These are phyloP conservation scores for Progne subis DNA, from an alignment of 2,113 vertebrate species.

Conservation along the genomic window DNA sequence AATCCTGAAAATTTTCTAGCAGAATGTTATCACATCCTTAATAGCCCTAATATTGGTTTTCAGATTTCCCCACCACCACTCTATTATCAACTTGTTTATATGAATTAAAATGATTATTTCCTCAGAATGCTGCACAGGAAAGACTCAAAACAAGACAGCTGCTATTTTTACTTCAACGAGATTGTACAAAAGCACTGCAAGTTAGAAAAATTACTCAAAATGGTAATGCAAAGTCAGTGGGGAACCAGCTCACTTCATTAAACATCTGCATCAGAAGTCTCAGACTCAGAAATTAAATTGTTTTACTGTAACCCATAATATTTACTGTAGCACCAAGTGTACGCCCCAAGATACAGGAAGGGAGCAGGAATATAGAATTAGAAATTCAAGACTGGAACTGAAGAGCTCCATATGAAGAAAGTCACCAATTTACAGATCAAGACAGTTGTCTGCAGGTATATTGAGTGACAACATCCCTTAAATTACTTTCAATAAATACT, in stretches of 20 bases:
- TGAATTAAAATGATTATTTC: constrained; percentile 23
- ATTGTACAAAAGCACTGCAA: constrained; percentile 18
- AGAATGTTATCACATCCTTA: not conserved
- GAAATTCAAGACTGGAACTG: constrained; percentile 1
- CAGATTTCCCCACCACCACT: not conserved
- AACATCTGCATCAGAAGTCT: constrained; percentile 46
- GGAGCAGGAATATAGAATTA: constrained; percentile 21
- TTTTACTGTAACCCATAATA: constrained; percentile 45
- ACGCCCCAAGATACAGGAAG: not conserved
- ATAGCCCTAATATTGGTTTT: not conserved
- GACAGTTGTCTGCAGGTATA: not conserved
- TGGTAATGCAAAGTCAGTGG: constrained; percentile 54
- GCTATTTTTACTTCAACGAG: constrained; percentile 31
- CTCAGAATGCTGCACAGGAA: not conserved
- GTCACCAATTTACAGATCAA: not conserved
- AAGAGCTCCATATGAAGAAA: constrained; percentile 27
- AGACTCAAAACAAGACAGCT: constrained; percentile 1
- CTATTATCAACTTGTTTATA: not conserved
- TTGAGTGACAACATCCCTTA: not conserved
- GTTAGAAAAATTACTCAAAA: constrained; percentile 42
- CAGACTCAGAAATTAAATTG: constrained; percentile 55
- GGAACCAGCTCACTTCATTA: constrained; percentile 62
- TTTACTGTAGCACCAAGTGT: not conserved
- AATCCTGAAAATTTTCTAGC: not conserved
- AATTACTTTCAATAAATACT: not conserved